These are phyloP conservation scores for Riparia riparia DNA, from an alignment of 2,113 vertebrate species.

Conservation along the genomic window DNA sequence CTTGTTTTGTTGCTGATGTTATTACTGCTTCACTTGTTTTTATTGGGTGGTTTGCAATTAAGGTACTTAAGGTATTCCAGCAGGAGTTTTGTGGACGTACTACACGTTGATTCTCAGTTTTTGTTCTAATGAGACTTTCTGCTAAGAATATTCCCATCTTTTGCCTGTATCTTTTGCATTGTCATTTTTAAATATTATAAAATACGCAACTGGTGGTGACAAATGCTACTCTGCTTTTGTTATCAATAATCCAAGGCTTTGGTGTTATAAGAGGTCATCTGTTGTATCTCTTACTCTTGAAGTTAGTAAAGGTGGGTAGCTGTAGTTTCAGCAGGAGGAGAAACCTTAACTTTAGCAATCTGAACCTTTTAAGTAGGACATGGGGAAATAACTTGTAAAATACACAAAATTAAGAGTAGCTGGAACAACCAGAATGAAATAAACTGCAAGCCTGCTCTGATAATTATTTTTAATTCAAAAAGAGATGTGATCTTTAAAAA, in stretches of 20 bases:
- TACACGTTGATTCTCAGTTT: neutral
- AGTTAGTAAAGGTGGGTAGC: neutral
- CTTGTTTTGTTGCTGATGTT: neutral
- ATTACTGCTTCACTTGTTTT: neutral
- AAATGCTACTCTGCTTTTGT: conserved; percentile 31
- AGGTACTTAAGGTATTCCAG: neutral
- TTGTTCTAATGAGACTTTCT: neutral
- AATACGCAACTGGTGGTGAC: neutral
- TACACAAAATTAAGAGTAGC: neutral
- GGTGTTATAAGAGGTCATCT: conserved; percentile 16
- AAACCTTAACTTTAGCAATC: neutral
- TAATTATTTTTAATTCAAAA: neutral
- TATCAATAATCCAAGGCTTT: conserved; percentile 3
- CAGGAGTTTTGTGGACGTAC: neutral
- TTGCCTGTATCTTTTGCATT: neutral
- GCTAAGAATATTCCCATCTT: neutral
- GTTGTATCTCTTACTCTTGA: conserved; percentile 20
- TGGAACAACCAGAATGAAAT: neutral
- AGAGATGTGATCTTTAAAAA: neutral
- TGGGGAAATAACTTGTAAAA: neutral
- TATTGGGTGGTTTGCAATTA: neutral
- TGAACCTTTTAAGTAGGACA: neutral
- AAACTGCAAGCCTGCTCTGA: neutral
- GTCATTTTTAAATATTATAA: neutral
- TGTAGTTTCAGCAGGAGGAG: neutral